A percentile compares a stretch with the other conserved stretches of the same genome.
Conservation (phyloP, 2,888 invertebrate species). For the Drosophila parthenogenetica region DNA sequence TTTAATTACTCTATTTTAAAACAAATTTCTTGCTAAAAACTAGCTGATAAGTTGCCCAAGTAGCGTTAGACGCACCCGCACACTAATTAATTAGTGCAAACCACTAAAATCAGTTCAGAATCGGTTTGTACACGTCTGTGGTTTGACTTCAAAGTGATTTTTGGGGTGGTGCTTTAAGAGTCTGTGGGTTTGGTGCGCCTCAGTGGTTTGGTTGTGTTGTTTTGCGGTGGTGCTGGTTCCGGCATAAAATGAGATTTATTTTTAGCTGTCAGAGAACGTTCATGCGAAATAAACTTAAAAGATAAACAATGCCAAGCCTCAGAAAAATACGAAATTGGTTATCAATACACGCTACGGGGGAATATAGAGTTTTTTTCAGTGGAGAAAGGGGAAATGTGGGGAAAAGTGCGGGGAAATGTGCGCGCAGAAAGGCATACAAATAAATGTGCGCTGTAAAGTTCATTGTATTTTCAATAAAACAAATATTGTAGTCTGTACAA, state of each 20-base stretch:
- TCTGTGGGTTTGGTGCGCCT: constrained; percentile 16
- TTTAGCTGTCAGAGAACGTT: constrained; percentile 42
- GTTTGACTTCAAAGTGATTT: constrained; percentile 36
- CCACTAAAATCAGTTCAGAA: constrained; percentile 31
- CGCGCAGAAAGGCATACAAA: constrained; percentile 27
- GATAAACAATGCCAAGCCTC: constrained; percentile 65
- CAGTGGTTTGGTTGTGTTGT: neutral
- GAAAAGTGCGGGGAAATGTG: neutral
- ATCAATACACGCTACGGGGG: constrained; percentile 23
- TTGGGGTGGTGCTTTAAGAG: neutral
- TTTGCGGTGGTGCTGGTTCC: constrained; percentile 12
- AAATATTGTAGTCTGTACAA: constrained; percentile 2
- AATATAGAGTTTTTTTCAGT: too few species aligned
- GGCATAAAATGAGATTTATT: constrained; percentile 37
- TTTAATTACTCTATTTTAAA: neutral
- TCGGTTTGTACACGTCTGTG: constrained; percentile 11
- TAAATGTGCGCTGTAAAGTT: constrained; percentile 44
- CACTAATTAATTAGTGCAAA: constrained; percentile 40
- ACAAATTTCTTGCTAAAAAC: neutral
- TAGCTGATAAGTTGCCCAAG: constrained; percentile 12
- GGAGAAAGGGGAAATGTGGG: too few species aligned
- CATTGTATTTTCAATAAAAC: constrained; percentile 42
- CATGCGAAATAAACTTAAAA: constrained; percentile 59
- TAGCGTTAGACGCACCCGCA: constrained; percentile 7
- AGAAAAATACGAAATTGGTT: constrained; percentile 37